Percentiles rank a stretch among this genome's conserved stretches.
phyloP scores from a whole-genome alignment of 2,113 vertebrate genomes.

The Mastomys coucha region DNA sequence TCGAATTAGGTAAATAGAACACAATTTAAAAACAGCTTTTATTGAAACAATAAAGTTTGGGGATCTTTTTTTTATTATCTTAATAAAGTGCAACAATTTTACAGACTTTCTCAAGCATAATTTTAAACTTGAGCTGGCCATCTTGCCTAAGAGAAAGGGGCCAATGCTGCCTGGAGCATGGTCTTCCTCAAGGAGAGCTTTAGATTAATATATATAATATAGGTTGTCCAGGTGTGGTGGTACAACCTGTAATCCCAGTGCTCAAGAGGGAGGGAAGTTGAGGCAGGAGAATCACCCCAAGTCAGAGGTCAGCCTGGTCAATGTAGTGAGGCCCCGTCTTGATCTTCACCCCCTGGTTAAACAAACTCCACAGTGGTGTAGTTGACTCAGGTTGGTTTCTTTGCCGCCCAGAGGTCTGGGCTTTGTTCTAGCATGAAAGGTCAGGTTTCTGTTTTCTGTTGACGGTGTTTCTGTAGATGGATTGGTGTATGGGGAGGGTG shows the following conservation, averaged over 20 bases:
- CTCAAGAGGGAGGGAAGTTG: no score
- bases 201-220: background rate
- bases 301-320: background rate
- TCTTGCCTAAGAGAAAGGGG: background rate
- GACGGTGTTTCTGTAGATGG: background rate
- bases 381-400: background rate
- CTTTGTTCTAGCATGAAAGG: background rate
- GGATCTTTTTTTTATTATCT: slow-evolving; percentile 61
- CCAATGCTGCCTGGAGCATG: background rate
- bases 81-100: slow-evolving; percentile 70
- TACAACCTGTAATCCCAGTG: background rate
- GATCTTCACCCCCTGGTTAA: background rate
- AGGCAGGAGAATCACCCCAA: background rate
- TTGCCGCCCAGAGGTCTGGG: background rate
- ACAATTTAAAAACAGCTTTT: slow-evolving; percentile 74
- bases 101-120: slow-evolving; percentile 36
- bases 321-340: background rate
- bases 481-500: background rate
- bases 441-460: background rate
- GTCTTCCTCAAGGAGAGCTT: background rate
- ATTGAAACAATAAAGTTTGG: slow-evolving; percentile 77
- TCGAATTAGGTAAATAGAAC: slow-evolving; percentile 78
- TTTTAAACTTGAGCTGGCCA: slow-evolving; percentile 42
- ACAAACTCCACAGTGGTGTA: background rate
- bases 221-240: background rate